Evolutionary conservation across 2,113 vertebrate genomes (phyloP), one percentile per base, ranked within the genome.

Genomic region (Acanthochromis polyacanthus): DNA sequence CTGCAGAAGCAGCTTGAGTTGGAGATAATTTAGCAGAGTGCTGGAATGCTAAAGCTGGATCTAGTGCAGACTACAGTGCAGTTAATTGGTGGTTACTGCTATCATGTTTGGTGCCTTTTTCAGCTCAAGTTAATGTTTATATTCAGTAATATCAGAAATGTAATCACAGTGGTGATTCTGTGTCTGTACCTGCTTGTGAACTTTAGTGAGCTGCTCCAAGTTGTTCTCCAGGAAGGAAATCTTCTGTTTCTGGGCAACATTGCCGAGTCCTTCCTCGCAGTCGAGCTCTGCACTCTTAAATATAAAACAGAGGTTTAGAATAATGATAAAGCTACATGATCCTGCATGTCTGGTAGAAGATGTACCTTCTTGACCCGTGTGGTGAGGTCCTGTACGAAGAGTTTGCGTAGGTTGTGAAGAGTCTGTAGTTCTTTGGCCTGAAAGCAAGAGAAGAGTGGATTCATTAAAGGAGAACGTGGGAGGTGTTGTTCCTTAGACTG

Each of bases 191-290:
- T 99, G 97, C 86, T 99, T 98, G 95, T 98, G 97, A 92, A 97
- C 97, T 69, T 98, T 98, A 28, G 96, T 98, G 92, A 99, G 97
- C 86, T 98, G 97, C 80, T 98, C 97, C 91, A 98, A 84, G 90
- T 98, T 98, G 85, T 98, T 98, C 91, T 98, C 97, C 94, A 98
- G 93, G 94, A 98, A 98, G 86, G 96, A 97, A 86, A 98, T 97
- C 86, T 97, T 98, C 92, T 98, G 97, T 85, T 99, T 98, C 94
- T 97, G 96, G 16, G 96, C 95, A 0, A 95, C 94, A 5, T 95
- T 97, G 15, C 97, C 95, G 0, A 96, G 96, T 23, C 94, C 96
- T 2, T 99, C 97, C 4, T 97, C 97, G 1, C 93, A 97, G 87
- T 98, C 96, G 57, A 97, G 86, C 63, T 97, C 96, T 14, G 96